Conservation (phyloP, 2,113 vertebrate genomes). For the Orthochromis malagaraziensis region DNA sequence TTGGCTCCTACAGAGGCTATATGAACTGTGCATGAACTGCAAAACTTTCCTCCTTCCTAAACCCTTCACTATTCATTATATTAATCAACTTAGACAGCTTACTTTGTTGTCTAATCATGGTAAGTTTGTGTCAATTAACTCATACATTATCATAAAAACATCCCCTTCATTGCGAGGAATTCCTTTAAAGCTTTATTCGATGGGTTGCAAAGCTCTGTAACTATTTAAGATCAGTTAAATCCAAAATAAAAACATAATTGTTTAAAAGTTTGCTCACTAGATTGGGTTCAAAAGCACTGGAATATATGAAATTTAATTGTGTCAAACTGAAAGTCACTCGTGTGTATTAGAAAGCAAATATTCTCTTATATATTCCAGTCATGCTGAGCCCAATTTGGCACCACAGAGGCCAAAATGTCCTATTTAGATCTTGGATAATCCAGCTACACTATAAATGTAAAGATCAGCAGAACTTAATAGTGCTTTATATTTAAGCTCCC, state of each 20-base stretch:
- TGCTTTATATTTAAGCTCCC: not conserved
- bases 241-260: not conserved
- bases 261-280: not conserved
- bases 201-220: not conserved
- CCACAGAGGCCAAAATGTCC: not conserved
- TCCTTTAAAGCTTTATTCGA: not conserved
- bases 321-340: not conserved
- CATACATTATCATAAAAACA: conserved; percentile 2
- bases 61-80: conserved; percentile 24
- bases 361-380: not conserved
- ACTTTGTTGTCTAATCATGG: not conserved
- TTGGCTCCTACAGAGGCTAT: conserved; percentile 35
- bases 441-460: not conserved
- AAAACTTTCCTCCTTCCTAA: conserved; percentile 32
- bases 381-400: not conserved
- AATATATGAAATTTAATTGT: not conserved
- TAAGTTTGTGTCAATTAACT: conserved; percentile 9
- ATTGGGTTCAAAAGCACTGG: not conserved
- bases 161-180: not conserved
- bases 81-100: conserved; percentile 33
- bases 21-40: conserved; percentile 44
- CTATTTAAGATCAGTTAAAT: not conserved
- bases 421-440: not conserved
- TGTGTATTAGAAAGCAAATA: not conserved
- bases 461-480: not conserved